Evolutionary conservation across 2,797 vertebrate species (phyloP), one percentile per base, ranked within the genome.

Genomic region (Channallabes apus): DNA sequence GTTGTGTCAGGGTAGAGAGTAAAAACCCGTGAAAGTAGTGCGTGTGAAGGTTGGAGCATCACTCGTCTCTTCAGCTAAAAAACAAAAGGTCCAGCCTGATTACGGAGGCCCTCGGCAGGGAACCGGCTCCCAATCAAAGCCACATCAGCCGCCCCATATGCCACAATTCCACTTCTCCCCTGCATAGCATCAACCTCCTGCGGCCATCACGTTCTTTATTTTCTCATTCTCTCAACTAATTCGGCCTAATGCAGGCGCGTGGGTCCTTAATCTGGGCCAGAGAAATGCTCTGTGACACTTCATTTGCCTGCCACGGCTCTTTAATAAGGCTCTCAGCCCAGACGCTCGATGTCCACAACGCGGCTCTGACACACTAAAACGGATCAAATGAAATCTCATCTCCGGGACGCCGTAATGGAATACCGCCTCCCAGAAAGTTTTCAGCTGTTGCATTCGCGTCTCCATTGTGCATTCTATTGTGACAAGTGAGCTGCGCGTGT

Each of bases 281-380:
- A 94, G 93, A 94, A 95, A 95, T 94, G 91, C 69, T 86, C 85
- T 92, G 87, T 94, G 94, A 94, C 94, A 95, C 91, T 94, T 93
- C 95, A 94, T 95, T 95, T 94, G 92, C 89, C 92, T 90, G 91
- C 91, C 91, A 92, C 82, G 89, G 91, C 89, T 87, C 92, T 93
- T 93, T 94, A 94, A 95, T 95, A 93, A 93, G 95, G 91, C 89
- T 78, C 89, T 90, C 88, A 87, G 89, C 88, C 91, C 87, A 17
- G 89, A 89, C 88, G 92, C 82, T 51, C 64, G 9, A 3, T 76
- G 67, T 89, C 91, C 88, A 91, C 89, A 86, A 92, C 91, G 78
- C 88, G 75, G 88, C 88, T 91, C 92, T 91, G 94, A 92, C 93
- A 92, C 92, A 91, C 86, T 90, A 94, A 91, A 64, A 93, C 93